Conservation (phyloP, 92 coral and sea anemone genomes). For the Epizoanthus fatuus region DNA sequence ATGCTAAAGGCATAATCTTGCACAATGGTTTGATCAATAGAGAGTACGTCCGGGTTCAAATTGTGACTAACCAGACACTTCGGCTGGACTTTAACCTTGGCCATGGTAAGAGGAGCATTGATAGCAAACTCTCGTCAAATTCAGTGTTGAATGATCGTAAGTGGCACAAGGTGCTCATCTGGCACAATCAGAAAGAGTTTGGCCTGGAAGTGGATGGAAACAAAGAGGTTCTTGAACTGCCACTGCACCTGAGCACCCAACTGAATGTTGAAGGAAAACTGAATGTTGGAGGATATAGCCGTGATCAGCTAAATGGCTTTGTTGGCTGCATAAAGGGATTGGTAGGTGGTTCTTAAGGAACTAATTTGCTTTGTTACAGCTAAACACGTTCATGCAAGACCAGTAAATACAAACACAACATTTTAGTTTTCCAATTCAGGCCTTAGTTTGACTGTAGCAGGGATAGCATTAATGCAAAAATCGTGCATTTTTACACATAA, state of each 20-base stretch:
- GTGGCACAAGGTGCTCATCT: slow-evolving; percentile 78
- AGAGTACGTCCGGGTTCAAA: slow-evolving; percentile 73
- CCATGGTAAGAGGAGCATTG: slow-evolving; percentile 52
- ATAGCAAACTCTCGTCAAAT: slow-evolving; percentile 34
- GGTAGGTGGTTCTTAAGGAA: slow-evolving; percentile 51
- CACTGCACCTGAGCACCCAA: slow-evolving; percentile 69
- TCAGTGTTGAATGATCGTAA: slow-evolving; percentile 62
- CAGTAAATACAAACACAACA: too few species aligned
- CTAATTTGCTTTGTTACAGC: too few species aligned
- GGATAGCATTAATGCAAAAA: too few species aligned
- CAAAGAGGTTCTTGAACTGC: slow-evolving; percentile 25
- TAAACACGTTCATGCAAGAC: too few species aligned
- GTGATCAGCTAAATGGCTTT: slow-evolving; percentile 75
- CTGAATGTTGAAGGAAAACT: slow-evolving; percentile 69
- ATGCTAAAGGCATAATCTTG: slow-evolving; percentile 78
- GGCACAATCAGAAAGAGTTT: slow-evolving; percentile 82
- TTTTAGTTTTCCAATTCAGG: too few species aligned
- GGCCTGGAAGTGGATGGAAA: slow-evolving; percentile 70
- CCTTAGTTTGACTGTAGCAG: too few species aligned
- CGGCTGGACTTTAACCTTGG: slow-evolving; percentile 74
- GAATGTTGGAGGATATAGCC: slow-evolving; percentile 72
- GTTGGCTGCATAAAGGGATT: slow-evolving; percentile 90
- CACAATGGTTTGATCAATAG: slow-evolving; percentile 70
- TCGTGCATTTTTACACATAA: too few species aligned
- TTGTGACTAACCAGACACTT: slow-evolving; percentile 70